These are phyloP conservation scores for Nothoprocta perdicaria DNA, from an alignment of 2,113 vertebrate genomes.

Conservation along the genomic window DNA sequence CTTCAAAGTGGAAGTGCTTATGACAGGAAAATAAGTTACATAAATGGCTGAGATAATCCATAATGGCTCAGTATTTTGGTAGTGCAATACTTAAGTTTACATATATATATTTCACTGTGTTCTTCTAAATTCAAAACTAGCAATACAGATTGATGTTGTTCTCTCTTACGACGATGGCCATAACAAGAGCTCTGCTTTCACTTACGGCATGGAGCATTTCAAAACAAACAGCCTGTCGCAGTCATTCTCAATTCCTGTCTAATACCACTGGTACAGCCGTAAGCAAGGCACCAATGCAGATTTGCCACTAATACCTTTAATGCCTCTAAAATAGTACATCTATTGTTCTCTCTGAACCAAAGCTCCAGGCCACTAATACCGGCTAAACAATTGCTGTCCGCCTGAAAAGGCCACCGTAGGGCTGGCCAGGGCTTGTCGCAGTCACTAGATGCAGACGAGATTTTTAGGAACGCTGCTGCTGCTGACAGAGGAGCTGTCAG, in stretches of 20 bases:
- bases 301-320: slow-evolving; percentile 67
- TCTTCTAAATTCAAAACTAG: neutral
- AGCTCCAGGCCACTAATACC: slow-evolving; percentile 58
- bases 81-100: neutral
- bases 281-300: slow-evolving; percentile 48
- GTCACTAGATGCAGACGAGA: neutral
- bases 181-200: neutral
- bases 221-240: slow-evolving; percentile 27
- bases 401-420: neutral
- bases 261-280: slow-evolving; percentile 39
- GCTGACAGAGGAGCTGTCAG: neutral
- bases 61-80: neutral
- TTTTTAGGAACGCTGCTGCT: neutral
- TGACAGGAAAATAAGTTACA: neutral
- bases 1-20: neutral
- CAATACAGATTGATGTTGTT: neutral
- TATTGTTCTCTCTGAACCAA: slow-evolving; percentile 57
- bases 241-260: slow-evolving; percentile 28
- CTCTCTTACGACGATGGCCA: neutral
- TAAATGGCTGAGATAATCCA: neutral
- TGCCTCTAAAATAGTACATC: slow-evolving; percentile 63
- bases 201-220: neutral
- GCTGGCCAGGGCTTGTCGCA: neutral
- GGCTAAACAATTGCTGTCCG: slow-evolving; percentile 30
- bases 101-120: neutral